Percentiles rank a stretch among this genome's conserved stretches.
Evolutionary conservation across 2,797 vertebrate species (phyloP).

Genomic region (Podargus strigoides): DNA sequence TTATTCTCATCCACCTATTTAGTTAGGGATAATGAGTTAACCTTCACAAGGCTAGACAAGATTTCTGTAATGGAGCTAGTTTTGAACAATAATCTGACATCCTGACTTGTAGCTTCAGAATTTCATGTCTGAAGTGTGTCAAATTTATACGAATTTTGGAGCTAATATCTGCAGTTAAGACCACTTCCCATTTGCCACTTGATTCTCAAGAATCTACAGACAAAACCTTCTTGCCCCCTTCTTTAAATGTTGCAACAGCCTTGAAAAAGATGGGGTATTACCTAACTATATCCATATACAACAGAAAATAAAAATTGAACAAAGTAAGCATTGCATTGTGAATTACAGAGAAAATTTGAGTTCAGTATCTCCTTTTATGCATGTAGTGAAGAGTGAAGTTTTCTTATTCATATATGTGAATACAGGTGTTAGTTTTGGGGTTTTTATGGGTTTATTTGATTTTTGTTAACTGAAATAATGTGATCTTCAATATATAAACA

Average conservation of each 20-base stretch:
- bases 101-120: neutral
- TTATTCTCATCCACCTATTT: neutral
- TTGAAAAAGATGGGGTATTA: neutral
- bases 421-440: rapidly evolving
- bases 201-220: neutral
- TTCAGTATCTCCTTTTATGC: neutral
- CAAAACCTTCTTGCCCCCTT: neutral
- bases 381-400: neutral
- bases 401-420: neutral
- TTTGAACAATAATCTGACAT: neutral
- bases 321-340: neutral
- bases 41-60: neutral
- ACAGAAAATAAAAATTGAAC: neutral
- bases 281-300: neutral
- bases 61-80: neutral
- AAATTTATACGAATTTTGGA: no score
- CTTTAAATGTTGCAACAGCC: neutral
- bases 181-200: neutral
- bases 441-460: rapidly evolving
- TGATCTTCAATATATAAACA: neutral
- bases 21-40: neutral
- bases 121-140: no score
- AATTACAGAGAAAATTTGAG: neutral
- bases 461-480: neutral
- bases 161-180: neutral